These are phyloP conservation scores for Cydia amplana DNA, from an alignment of 1,140 invertebrate species.

Conservation along the genomic window DNA sequence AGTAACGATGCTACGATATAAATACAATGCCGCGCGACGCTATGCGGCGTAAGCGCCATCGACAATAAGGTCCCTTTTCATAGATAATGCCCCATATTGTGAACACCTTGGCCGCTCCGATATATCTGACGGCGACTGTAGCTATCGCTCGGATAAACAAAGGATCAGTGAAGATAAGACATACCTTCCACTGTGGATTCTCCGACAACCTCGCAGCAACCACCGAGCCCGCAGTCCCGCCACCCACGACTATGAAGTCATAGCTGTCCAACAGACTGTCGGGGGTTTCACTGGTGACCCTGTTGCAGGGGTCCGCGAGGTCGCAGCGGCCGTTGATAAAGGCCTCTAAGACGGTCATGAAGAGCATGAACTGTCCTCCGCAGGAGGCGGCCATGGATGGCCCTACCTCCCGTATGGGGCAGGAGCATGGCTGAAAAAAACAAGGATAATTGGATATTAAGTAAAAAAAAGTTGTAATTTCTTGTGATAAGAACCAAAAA, in stretches of 20 bases:
- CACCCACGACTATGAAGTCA: slow-evolving; percentile 89
- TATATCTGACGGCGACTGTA: too few species aligned
- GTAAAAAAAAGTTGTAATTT: not conserved
- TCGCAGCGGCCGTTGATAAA: slow-evolving; percentile 91
- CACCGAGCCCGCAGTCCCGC: slow-evolving; percentile 92
- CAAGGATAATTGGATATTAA: not conserved
- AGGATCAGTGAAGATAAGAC: not conserved
- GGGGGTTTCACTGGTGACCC: slow-evolving; percentile 46
- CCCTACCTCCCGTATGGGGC: slow-evolving; percentile 56
- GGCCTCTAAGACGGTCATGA: slow-evolving; percentile 91
- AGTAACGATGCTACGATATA: too few species aligned
- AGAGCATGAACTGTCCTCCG: slow-evolving; percentile 64
- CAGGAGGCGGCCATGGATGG: slow-evolving; percentile 51
- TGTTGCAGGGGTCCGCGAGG: slow-evolving; percentile 76
- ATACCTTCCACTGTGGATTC: slow-evolving; percentile 81
- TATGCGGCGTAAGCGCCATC: too few species aligned
- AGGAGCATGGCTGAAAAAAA: slow-evolving; percentile 52
- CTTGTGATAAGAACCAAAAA: not conserved
- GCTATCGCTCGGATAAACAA: too few species aligned
- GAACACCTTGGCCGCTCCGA: too few species aligned
- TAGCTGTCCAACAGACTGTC: slow-evolving; percentile 79
- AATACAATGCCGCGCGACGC: too few species aligned
- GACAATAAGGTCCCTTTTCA: too few species aligned
- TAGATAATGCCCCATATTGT: too few species aligned
- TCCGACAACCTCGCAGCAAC: slow-evolving; percentile 85